These are phyloP conservation scores for Cyclura pinguis DNA, from an alignment of 2,797 vertebrate genomes.

Conservation along the genomic window DNA sequence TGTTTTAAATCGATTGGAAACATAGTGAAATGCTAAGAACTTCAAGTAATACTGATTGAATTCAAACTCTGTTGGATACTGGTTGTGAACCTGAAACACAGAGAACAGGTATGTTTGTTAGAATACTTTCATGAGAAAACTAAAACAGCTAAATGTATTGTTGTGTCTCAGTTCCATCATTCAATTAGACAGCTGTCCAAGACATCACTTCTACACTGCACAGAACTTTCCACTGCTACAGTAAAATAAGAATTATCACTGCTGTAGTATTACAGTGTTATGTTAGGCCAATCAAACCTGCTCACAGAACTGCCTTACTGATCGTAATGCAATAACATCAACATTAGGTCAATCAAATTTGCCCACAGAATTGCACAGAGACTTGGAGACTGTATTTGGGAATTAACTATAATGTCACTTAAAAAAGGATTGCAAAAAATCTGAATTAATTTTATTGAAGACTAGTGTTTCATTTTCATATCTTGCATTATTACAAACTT, in stretches of 20 bases:
- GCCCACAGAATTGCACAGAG: too few species aligned
- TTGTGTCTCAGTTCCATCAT: neutral
- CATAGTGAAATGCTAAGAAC: slow-evolving; percentile 97
- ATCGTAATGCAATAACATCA: too few species aligned
- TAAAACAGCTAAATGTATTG: slow-evolving; percentile 42
- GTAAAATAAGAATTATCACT: neutral
- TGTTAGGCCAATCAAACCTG: too few species aligned
- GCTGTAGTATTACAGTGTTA: slow-evolving; percentile 6
- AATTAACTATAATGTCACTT: too few species aligned
- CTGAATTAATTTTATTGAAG: too few species aligned
- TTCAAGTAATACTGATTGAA: slow-evolving; percentile 99
- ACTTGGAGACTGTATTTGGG: too few species aligned
- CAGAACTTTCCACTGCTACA: slow-evolving; percentile 5
- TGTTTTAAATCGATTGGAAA: slow-evolving; percentile 98
- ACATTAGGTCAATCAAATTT: too few species aligned
- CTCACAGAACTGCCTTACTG: too few species aligned
- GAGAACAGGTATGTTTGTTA: slow-evolving; percentile 46
- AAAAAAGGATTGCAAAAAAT: too few species aligned
- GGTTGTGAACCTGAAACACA: slow-evolving; percentile 89
- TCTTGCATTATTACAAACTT: too few species aligned
- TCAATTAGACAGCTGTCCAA: neutral
- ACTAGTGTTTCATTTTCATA: too few species aligned
- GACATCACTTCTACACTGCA: neutral
- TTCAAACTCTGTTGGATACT: slow-evolving; percentile 97
- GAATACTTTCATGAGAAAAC: slow-evolving; percentile 11